Percentiles rank a stretch among this genome's conserved stretches.
Conservation (phyloP, 2,888 invertebrate genomes). For the Sthenelais limicola region DNA sequence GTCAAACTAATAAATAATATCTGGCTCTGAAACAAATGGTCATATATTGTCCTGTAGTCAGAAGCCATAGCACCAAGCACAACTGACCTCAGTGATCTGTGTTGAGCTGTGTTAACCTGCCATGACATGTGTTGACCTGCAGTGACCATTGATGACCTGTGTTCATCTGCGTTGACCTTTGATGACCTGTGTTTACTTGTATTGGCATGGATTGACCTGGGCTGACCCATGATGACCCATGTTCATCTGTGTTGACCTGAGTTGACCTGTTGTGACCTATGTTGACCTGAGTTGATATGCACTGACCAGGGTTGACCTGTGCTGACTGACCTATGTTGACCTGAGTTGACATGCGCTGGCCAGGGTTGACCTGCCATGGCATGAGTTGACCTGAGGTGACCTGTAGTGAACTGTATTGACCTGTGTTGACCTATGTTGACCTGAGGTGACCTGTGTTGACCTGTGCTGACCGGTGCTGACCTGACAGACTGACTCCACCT, state of each 20-base stretch:
- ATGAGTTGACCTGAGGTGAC: neutral
- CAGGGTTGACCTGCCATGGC: neutral
- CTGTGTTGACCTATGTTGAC: slow-evolving; percentile 3
- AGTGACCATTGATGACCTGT: neutral
- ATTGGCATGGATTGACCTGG: neutral
- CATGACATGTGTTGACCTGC: neutral
- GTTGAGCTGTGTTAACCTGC: neutral
- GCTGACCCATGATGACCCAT: neutral
- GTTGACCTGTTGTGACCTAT: neutral
- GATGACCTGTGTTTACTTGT: neutral
- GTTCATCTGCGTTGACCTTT: neutral
- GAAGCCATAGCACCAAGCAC: no score
- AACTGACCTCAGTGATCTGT: no score
- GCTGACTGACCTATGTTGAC: neutral
- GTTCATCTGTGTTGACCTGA: neutral
- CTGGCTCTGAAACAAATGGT: no score
- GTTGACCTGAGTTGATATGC: neutral
- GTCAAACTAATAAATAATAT: no score
- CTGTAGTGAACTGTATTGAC: neutral
- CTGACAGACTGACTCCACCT: no score
- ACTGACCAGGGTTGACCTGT: neutral
- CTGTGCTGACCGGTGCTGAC: no score
- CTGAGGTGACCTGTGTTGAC: neutral
- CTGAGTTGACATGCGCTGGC: neutral
- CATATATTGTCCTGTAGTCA: no score